Base-by-base conservation (phyloP, 2,888 invertebrate genomes). In the Coronaproctus castanopsis region DNA sequence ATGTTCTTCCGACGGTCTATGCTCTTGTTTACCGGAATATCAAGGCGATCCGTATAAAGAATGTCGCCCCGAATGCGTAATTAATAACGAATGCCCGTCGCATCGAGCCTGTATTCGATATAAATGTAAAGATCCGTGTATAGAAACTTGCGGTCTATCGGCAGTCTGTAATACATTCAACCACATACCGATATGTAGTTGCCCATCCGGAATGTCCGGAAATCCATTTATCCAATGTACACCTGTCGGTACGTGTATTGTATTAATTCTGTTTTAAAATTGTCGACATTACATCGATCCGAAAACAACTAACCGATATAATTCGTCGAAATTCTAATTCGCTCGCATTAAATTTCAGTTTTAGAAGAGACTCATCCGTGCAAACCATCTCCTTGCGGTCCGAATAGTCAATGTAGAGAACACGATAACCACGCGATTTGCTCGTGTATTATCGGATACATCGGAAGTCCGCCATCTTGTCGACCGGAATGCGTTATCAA, bases 151-250 rank as follows among this genome's bases (percentile, higher is more conserved):
- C 70, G 87, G 85, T 19, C 73, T 75, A 63, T 80, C 80, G 67
- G 85, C 87, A 1, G 69, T 80, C 60, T 88, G 88, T 70, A 75
- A 80, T 66, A 83, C 83, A 2, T 76, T 82, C 49, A 83, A 82
- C 68, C 87, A 88, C 68, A 79, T 83, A 69, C 83, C 87, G 8
- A 80, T 80, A 67, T 88, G 88, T 67, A 78, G 78, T 70, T 85
- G 85, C 70, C 76, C 79, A 19, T 76, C 78, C 21, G 80, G 81
- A 60, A 81, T 76, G 68, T 75, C 76, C 55, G 86, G 86, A 60
- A 83, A 83, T 72, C 81, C 85, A 51, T 83, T 84, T 67, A 73
- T 78, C 21, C 71, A 73, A 59, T 84, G 83, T 67, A 72, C 73
- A 61, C 73, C 76, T 21, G 66, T 72, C 22, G 58, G 58, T 55